Evolutionary conservation across 2,113 vertebrate genomes (phyloP).

Genomic region (Heteronetta atricapilla): DNA sequence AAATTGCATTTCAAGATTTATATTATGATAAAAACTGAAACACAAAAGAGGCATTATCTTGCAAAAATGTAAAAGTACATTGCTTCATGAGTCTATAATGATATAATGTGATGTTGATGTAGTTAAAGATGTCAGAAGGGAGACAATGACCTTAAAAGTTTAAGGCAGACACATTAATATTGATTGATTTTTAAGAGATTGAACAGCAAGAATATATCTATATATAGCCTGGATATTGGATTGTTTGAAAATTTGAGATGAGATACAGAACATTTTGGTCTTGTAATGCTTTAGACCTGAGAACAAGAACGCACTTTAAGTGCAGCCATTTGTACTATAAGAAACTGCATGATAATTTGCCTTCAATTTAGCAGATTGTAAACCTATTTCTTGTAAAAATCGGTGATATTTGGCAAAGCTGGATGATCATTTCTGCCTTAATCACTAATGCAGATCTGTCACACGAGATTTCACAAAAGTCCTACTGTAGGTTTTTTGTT

Average conservation of each 20-base stretch:
- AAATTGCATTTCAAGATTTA: conserved; percentile 82
- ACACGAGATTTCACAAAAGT: not conserved
- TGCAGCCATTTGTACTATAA: conserved; percentile 49
- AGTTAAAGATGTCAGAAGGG: conserved; percentile 80
- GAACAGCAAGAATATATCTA: conserved; percentile 64
- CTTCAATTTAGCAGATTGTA: conserved; percentile 56
- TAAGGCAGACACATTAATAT: conserved; percentile 80
- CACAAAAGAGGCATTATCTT: conserved; percentile 83
- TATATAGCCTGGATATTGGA: conserved; percentile 68
- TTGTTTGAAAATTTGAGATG: conserved; percentile 73
- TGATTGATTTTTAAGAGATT: conserved; percentile 76
- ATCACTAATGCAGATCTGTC: not conserved
- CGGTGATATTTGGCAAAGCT: conserved; percentile 24
- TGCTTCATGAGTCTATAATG: conserved; percentile 79
- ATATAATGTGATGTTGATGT: conserved; percentile 81
- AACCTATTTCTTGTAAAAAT: conserved; percentile 53
- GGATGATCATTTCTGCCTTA: not conserved
- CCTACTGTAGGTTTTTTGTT: not conserved
- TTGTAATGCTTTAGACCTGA: conserved; percentile 57
- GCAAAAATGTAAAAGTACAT: conserved; percentile 78
- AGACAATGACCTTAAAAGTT: conserved; percentile 84
- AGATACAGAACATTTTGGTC: conserved; percentile 59
- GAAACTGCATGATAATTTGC: conserved; percentile 51
- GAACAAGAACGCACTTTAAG: conserved; percentile 58
- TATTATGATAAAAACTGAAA: conserved; percentile 83